phyloP scores from a whole-genome alignment of 2,113 vertebrate species.

The Hippocampus zosterae region DNA sequence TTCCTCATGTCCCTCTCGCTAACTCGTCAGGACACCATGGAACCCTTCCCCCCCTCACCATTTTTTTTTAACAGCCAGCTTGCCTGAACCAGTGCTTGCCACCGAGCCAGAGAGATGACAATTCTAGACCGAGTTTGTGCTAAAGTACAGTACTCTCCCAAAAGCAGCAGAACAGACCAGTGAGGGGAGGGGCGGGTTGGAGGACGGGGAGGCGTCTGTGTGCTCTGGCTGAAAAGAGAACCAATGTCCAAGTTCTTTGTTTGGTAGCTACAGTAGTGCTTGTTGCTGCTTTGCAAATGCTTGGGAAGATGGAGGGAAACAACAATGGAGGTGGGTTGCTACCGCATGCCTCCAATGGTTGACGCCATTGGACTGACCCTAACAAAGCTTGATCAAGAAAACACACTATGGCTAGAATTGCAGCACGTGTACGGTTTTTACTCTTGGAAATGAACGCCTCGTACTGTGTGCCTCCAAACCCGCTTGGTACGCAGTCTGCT shows the following conservation, averaged over 20 bases:
- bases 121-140: not conserved
- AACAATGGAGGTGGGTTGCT: constrained; percentile 11
- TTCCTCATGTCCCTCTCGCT: constrained; percentile 42
- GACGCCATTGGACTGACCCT: no score
- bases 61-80: constrained; percentile 31
- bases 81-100: constrained; percentile 6
- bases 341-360: constrained; percentile 12
- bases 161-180: constrained; percentile 15
- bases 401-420: constrained; percentile 1
- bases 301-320: not conserved
- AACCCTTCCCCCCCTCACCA: constrained; percentile 10
- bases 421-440: constrained; percentile 17
- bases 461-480: constrained; percentile 39
- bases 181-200: constrained; percentile 30
- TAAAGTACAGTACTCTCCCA: constrained; percentile 10
- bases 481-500: constrained; percentile 27
- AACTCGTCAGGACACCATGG: constrained; percentile 41
- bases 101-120: constrained; percentile 9
- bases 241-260: constrained; percentile 55
- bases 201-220: constrained; percentile 13
- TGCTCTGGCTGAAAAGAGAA: constrained; percentile 63
- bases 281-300: constrained; percentile 21
- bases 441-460: constrained; percentile 17
- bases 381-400: constrained; percentile 35
- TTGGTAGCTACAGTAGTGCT: constrained; percentile 25